Conservation (phyloP, 2,888 invertebrate genomes). For the Ichneumon xanthorius region DNA sequence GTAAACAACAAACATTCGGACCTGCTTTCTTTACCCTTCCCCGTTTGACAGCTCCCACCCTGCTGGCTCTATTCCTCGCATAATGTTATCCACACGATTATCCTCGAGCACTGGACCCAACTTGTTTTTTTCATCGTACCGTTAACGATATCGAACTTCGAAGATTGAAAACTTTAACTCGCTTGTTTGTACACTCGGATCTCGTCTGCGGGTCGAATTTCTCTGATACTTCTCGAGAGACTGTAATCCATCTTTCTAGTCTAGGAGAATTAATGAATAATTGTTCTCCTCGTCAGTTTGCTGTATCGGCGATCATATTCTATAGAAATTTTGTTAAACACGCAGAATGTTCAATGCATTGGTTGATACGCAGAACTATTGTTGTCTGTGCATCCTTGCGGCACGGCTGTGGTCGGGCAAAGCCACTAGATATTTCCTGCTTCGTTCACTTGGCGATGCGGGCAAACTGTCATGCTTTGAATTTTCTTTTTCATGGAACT, state of each 20-base stretch:
- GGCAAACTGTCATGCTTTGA: background rate
- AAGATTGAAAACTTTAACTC: background rate
- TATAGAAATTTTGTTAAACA: background rate
- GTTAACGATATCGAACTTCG: background rate
- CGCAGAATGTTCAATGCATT: background rate
- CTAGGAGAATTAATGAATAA: background rate
- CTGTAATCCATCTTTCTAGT: background rate
- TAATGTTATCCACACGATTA: background rate
- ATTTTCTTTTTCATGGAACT: background rate
- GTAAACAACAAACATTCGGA: slow-evolving; percentile 67
- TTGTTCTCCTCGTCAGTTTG: background rate
- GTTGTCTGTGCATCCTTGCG: background rate
- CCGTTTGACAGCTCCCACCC: slow-evolving; percentile 75
- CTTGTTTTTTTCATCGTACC: background rate
- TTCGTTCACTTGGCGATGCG: background rate
- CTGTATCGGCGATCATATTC: background rate
- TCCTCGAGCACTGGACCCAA: background rate
- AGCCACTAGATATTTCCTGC: background rate
- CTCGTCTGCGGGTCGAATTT: background rate
- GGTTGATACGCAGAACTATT: background rate
- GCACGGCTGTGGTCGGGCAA: background rate
- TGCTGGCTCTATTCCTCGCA: slow-evolving; percentile 3
- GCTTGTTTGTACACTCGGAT: background rate
- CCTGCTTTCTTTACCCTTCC: slow-evolving; percentile 58
- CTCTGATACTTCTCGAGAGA: background rate